phyloP scores from a whole-genome alignment of 2,888 invertebrate genomes.

The Belgica antarctica region DNA sequence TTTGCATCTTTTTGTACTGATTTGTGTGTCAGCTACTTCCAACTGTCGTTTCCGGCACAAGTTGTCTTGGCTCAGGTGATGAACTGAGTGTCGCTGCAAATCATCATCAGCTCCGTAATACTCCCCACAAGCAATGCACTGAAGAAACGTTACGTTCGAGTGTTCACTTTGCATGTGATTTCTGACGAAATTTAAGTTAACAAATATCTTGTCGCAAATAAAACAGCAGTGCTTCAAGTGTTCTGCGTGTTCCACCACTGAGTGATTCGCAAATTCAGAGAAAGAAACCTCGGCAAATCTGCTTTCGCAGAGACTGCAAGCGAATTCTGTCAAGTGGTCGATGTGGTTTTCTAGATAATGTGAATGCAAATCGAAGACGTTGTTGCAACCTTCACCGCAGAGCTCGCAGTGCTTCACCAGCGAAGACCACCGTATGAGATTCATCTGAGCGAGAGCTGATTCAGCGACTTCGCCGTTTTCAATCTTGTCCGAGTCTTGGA shows the following conservation, averaged over 20 bases:
- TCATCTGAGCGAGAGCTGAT: background rate
- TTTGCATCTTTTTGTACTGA: background rate
- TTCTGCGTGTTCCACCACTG: background rate
- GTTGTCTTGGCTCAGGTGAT: no score
- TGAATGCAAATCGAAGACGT: background rate
- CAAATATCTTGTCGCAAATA: background rate
- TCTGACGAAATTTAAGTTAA: background rate
- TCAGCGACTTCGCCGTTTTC: background rate
- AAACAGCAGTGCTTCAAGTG: constrained; percentile 1
- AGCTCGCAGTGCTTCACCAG: background rate
- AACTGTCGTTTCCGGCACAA: no score
- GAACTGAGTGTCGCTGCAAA: no score
- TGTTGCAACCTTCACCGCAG: background rate
- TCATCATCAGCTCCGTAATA: no score
- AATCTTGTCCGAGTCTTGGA: background rate
- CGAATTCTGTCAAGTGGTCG: background rate
- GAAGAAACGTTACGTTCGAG: background rate
- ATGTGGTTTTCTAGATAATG: background rate
- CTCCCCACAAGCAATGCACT: background rate
- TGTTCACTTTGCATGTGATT: background rate
- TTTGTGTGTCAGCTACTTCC: background rate
- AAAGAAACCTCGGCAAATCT: background rate
- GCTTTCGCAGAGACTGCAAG: background rate
- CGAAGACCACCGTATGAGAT: background rate
- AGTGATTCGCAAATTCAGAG: background rate